phyloP scores from a whole-genome alignment of 2,888 invertebrate genomes.

The Lithodes maja region DNA sequence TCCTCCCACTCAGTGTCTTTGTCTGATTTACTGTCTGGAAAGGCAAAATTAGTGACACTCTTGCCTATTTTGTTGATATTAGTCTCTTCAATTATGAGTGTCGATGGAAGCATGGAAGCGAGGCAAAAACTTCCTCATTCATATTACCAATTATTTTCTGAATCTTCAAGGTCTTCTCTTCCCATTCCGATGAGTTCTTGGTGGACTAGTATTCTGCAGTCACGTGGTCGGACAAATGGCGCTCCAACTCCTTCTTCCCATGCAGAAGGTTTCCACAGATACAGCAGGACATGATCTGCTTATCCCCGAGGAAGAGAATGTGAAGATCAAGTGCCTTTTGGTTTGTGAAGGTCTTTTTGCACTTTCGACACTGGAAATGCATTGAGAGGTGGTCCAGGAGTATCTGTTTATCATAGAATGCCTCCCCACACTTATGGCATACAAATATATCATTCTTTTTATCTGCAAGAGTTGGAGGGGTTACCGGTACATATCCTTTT shows the following conservation, averaged over 20 bases:
- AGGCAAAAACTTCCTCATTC: not conserved
- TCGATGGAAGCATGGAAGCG: not conserved
- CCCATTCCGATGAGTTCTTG: conserved; percentile 34
- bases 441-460: not conserved
- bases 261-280: conserved; percentile 19
- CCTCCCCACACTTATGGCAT: conserved; percentile 22
- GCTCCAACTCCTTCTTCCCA: conserved; percentile 35
- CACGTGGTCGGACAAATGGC: conserved; percentile 17
- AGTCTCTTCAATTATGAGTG: not conserved
- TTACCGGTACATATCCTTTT: not conserved
- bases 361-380: conserved; percentile 33
- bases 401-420: not conserved
- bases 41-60: too few species aligned
- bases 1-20: too few species aligned
- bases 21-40: too few species aligned
- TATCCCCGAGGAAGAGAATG: conserved; percentile 23
- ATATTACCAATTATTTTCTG: not conserved
- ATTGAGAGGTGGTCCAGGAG: not conserved
- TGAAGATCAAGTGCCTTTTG: conserved; percentile 21
- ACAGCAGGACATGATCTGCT: conserved; percentile 4
- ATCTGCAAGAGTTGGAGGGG: not conserved
- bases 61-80: not conserved
- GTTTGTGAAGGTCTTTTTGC: conserved; percentile 25
- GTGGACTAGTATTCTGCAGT: not conserved
- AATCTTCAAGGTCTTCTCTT: conserved; percentile 6